phyloP scores from a whole-genome alignment of 2,888 invertebrate genomes.

The Lysandra coridon region DNA sequence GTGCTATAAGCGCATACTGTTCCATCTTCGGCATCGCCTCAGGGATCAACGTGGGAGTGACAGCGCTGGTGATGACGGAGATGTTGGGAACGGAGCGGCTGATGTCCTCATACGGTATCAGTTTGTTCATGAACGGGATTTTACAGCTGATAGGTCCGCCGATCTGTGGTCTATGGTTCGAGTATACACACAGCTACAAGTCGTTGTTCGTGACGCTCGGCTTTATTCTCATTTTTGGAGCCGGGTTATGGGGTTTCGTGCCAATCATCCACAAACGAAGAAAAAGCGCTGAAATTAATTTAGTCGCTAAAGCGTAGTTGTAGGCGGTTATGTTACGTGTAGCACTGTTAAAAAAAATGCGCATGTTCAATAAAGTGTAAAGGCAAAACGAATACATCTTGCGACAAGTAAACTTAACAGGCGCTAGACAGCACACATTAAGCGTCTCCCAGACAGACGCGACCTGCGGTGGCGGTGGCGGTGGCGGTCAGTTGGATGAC shows the following conservation, averaged over 20 bases:
- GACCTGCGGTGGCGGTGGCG: no score
- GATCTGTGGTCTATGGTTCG: constrained; percentile 87
- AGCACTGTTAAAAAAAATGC: background rate
- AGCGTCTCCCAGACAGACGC: no score
- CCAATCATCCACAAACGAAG: constrained; percentile 83
- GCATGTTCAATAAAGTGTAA: no score
- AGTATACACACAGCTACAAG: constrained; percentile 83
- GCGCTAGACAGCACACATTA: background rate
- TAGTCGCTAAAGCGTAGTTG: constrained; percentile 53
- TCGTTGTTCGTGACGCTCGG: constrained; percentile 88
- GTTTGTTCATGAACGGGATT: constrained; percentile 91
- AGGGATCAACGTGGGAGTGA: constrained; percentile 91
- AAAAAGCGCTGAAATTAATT: constrained; percentile 46
- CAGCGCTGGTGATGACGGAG: constrained; percentile 93
- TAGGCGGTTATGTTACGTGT: background rate
- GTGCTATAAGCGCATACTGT: constrained; percentile 84
- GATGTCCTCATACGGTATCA: constrained; percentile 92
- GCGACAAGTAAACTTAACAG: background rate
- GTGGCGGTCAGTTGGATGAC: no score
- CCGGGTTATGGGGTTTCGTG: constrained; percentile 87
- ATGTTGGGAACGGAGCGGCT: constrained; percentile 91
- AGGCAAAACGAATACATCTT: background rate
- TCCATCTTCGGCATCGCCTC: constrained; percentile 90
- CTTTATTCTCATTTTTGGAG: constrained; percentile 85
- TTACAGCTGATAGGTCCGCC: constrained; percentile 91